Percentiles rank a stretch among this genome's conserved stretches.
Evolutionary conservation across 2,888 invertebrate genomes (phyloP).

Genomic region (Xestobium rufovillosum): DNA sequence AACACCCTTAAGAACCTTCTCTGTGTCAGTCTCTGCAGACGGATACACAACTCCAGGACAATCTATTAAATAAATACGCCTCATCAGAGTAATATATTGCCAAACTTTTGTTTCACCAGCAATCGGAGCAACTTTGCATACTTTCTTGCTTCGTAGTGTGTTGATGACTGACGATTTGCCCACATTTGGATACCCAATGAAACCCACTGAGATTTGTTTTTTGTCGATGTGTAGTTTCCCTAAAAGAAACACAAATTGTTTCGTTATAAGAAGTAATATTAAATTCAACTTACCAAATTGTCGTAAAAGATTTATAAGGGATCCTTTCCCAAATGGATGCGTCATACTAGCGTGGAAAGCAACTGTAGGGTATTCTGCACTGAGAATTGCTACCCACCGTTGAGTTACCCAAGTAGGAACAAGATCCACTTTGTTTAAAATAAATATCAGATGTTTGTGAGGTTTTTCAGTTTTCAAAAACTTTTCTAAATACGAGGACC

Average conservation of each 20-base stretch:
- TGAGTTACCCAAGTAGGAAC: conserved; percentile 98
- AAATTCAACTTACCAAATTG: conserved; percentile 68
- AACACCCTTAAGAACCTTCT: conserved; percentile 94
- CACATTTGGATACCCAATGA: conserved; percentile 98
- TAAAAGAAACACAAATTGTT: conserved; percentile 13
- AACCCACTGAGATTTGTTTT: conserved; percentile 97
- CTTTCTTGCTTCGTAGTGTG: conserved; percentile 90
- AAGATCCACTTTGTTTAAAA: conserved; percentile 93
- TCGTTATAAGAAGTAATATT: too few relatives aligned
- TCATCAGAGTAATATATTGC: conserved; percentile 99
- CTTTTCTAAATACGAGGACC: conserved; percentile 86
- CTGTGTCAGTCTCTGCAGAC: conserved; percentile 89
- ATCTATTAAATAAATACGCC: conserved; percentile 92
- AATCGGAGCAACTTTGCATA: conserved; percentile 97
- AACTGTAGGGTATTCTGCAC: conserved; percentile 92
- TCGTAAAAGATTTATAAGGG: conserved; percentile 88
- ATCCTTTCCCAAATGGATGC: conserved; percentile 97
- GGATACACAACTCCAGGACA: conserved; percentile 99
- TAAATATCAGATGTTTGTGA: conserved; percentile 94
- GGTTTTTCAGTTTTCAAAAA: conserved; percentile 90
- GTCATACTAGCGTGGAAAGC: conserved; percentile 98
- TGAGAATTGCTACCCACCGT: conserved; percentile 92
- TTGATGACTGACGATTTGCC: conserved; percentile 99
- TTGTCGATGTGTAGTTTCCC: conserved; percentile 87
- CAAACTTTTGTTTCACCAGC: conserved; percentile 98